Evolutionary conservation across 2,888 invertebrate species (phyloP).

Genomic region (Geotrupes spiniger): DNA sequence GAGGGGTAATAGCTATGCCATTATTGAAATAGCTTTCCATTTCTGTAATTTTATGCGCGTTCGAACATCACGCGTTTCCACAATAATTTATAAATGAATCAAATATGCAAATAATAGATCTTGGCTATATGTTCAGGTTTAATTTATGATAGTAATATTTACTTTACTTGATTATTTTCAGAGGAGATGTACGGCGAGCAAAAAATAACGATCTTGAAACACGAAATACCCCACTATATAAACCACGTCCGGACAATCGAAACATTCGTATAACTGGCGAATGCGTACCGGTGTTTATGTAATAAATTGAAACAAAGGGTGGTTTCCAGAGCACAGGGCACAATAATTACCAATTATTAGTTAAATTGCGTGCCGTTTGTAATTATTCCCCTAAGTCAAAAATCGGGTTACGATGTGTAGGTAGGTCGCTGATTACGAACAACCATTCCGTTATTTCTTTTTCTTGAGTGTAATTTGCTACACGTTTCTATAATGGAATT

Average conservation of each 20-base stretch:
- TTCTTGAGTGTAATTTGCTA: slow-evolving; percentile 25
- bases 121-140: slow-evolving; percentile 46
- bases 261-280: slow-evolving; percentile 28
- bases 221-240: slow-evolving; percentile 35
- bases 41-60: slow-evolving; percentile 36
- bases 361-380: slow-evolving; percentile 46
- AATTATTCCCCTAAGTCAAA: slow-evolving; percentile 42
- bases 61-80: slow-evolving; percentile 18
- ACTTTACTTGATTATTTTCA: slow-evolving; percentile 51
- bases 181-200: slow-evolving; percentile 24
- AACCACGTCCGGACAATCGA: slow-evolving; percentile 34
- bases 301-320: slow-evolving; percentile 33
- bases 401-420: slow-evolving; percentile 37
- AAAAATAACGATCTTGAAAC: slow-evolving; percentile 43
- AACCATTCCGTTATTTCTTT: slow-evolving; percentile 30
- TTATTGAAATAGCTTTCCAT: slow-evolving; percentile 34
- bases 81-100: slow-evolving; percentile 39
- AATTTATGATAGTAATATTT: slow-evolving; percentile 51
- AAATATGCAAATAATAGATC: slow-evolving; percentile 52
- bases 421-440: slow-evolving; percentile 30
- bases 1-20: slow-evolving; percentile 27
- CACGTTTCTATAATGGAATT: not conserved
- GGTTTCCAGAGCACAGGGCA: slow-evolving; percentile 27
- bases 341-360: slow-evolving; percentile 45
- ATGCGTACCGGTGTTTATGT: slow-evolving; percentile 27